phyloP scores from a whole-genome alignment of 2,797 vertebrate species.

The Microcaecilia unicolor region DNA sequence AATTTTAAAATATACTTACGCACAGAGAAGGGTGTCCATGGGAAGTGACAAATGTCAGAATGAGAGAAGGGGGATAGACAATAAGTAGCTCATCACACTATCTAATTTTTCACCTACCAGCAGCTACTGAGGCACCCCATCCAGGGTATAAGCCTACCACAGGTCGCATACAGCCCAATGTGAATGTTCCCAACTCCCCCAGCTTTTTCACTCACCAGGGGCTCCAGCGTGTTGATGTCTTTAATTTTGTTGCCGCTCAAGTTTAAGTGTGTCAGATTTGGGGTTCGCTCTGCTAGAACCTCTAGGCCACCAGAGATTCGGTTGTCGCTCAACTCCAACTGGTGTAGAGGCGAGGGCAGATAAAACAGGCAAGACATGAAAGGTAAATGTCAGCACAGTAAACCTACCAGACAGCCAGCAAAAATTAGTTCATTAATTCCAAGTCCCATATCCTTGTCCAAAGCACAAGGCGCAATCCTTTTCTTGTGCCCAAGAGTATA shows the following conservation, averaged over 20 bases:
- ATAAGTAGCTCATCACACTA: too few relatives aligned
- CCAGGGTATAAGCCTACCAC: too few relatives aligned
- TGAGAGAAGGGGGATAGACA: too few relatives aligned
- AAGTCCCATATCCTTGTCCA: too few relatives aligned
- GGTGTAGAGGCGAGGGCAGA: background rate
- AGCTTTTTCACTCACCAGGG: slow-evolving; percentile 37
- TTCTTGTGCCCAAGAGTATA: too few relatives aligned
- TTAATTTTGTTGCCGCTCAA: slow-evolving; percentile 47
- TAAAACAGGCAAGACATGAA: background rate
- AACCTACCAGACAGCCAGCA: too few relatives aligned
- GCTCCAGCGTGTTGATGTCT: slow-evolving; percentile 46
- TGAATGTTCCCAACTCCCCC: background rate
- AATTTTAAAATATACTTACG: too few relatives aligned
- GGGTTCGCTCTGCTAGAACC: slow-evolving; percentile 42
- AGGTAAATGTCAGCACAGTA: background rate
- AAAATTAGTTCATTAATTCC: too few relatives aligned
- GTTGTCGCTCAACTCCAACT: slow-evolving; percentile 50
- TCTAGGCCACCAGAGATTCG: slow-evolving; percentile 41
- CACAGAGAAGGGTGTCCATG: too few relatives aligned
- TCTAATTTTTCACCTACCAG: too few relatives aligned
- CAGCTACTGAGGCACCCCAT: background rate
- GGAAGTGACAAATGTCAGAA: too few relatives aligned
- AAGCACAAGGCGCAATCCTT: background rate
- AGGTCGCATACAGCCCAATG: too few relatives aligned
- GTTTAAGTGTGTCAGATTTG: slow-evolving; percentile 45